Evolutionary conservation across 2,797 vertebrate genomes (phyloP), one percentile per base, ranked within the genome.

Genomic region (Sebastes alutus): DNA sequence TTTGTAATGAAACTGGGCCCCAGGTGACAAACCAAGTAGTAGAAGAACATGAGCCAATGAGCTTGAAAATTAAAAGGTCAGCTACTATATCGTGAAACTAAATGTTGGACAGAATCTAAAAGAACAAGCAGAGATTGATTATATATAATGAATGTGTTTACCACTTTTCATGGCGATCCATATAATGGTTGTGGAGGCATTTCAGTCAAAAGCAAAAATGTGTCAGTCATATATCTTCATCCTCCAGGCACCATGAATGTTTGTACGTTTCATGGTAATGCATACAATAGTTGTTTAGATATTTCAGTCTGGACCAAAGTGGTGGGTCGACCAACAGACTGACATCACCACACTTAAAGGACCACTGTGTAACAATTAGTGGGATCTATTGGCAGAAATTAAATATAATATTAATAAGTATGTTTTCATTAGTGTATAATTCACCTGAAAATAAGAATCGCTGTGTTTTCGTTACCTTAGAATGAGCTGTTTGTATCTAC

Each of bases 41-140:
- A 23, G 66, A 78, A 63, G 11, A 75, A 62, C 23, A 22, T 20
- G 56, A 69, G 29, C 35, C 61, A 82, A n/a, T 71, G 78, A 63
- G 56, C 69, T 64, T 27, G 63, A 63, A 81, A 78, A 83, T 66
- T 2, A 70, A 80, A 81, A 23, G 33, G 27, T 65, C 23, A 63
- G 11, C 22, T 11, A 42, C 38, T 42, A 0, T 42, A 22, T 54
- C 25, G 8, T 23, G 46, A 62, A 68, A 54, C 2, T 14, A 52
- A 66, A 62, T 30, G n/a, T 25, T 68, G 23, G 35, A 27, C 12
- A 13, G 22, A 66, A 33, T 35, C 11, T 25, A 42, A 7, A 42
- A 14, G 59, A 38, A 10, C 3, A 66, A 60, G 27, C 20, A 29
- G 7, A 29, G 13, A 42, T 3, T 9, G 7, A 42, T 42, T 38